Conservation (phyloP, 92 coral and sea anemone genomes). For the Palythoa grandiflora region DNA sequence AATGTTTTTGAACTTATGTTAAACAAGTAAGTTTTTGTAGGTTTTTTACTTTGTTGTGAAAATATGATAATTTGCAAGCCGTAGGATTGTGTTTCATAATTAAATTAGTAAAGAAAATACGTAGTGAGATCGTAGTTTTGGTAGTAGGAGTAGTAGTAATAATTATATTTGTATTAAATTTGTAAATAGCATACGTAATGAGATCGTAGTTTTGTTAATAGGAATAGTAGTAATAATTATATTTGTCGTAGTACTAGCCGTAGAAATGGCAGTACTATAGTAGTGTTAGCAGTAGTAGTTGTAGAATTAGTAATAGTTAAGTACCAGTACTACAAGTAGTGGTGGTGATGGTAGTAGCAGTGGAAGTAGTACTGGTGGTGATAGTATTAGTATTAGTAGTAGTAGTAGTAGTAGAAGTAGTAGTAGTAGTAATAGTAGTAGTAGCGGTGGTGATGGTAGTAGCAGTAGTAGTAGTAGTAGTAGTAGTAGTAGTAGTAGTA, state of each 20-base stretch:
- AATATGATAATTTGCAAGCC: background rate
- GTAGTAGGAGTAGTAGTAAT: too few relatives aligned
- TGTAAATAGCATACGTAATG: background rate
- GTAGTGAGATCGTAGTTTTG: background rate
- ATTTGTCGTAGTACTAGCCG: too few relatives aligned
- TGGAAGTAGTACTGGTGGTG: too few relatives aligned
- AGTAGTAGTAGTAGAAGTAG: background rate
- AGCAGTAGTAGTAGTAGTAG: background rate
- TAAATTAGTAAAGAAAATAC: background rate
- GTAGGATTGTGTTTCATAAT: background rate
- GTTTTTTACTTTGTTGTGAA: background rate
- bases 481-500: too few relatives aligned
- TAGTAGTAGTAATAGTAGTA: background rate
- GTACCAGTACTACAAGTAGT: too few relatives aligned
- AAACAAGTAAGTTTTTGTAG: background rate
- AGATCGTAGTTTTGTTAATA: background rate
- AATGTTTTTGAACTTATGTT: background rate
- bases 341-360: too few relatives aligned
- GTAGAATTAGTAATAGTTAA: too few relatives aligned
- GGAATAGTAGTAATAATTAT: too few relatives aligned
- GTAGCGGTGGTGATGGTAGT: background rate
- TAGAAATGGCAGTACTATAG: background rate
- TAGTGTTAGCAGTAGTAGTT: too few relatives aligned
- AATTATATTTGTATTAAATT: too few relatives aligned
- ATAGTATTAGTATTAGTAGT: too few relatives aligned